phyloP scores from a whole-genome alignment of 2,113 vertebrate genomes.

The Pituophis catenifer region DNA sequence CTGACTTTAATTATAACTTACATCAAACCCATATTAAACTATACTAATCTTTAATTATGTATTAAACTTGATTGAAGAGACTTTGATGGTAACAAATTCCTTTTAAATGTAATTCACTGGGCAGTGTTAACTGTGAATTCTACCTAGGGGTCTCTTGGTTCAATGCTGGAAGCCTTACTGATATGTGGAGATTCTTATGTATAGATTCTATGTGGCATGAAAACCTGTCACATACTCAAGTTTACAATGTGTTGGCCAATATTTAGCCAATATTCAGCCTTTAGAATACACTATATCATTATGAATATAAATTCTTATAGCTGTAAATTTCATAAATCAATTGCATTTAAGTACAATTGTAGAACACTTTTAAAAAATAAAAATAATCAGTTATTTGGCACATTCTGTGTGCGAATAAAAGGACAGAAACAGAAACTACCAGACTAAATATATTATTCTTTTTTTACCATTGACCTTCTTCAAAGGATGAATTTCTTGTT shows the following conservation, averaged over 20 bases:
- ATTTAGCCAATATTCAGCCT: neutral
- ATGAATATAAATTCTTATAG: neutral
- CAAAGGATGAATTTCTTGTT: neutral
- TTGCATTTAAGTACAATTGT: neutral
- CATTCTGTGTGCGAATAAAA: neutral
- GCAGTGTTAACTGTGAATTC: neutral
- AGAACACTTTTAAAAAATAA: neutral
- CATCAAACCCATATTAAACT: neutral
- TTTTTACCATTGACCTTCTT: neutral
- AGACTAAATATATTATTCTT: neutral
- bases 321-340: neutral
- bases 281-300: neutral
- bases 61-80: neutral
- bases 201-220: neutral
- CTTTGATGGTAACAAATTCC: neutral
- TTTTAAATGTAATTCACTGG: neutral
- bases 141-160: neutral
- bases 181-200: neutral
- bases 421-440: neutral
- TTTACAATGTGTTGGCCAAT: neutral
- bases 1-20: neutral
- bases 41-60: neutral
- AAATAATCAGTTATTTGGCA: slow-evolving; percentile 15
- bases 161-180: neutral
- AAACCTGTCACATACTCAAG: neutral